phyloP scores from a whole-genome alignment of 2,113 vertebrate genomes.

The Carlito syrichta region DNA sequence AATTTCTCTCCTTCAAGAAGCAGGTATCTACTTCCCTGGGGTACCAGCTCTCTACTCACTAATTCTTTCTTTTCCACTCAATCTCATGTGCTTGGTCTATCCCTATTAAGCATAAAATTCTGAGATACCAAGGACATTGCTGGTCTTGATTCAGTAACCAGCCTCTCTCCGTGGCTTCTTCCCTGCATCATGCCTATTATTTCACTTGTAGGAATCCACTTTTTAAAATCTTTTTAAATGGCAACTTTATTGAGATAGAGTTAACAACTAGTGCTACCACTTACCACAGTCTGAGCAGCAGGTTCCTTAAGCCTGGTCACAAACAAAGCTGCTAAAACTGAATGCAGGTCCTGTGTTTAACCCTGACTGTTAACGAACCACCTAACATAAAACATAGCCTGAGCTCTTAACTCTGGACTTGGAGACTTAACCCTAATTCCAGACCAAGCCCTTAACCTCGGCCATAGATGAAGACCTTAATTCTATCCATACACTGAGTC shows the following conservation, averaged over 20 bases:
- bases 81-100: background rate
- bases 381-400: background rate
- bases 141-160: background rate
- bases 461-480: background rate
- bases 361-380: background rate
- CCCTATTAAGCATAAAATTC: background rate
- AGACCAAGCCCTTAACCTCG: background rate
- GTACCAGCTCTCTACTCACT: background rate
- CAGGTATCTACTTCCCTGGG: background rate
- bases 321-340: background rate
- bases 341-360: background rate
- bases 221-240: background rate
- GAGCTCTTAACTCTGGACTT: background rate
- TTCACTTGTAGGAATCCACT: background rate
- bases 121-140: background rate
- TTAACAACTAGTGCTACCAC: background rate
- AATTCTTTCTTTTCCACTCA: background rate
- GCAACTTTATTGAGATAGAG: constrained; percentile 12
- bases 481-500: background rate
- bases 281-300: background rate
- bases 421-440: constrained; percentile 3
- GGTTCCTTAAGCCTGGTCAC: background rate
- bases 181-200: background rate
- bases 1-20: background rate
- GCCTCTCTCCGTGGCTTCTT: background rate